Evolutionary conservation across 1,140 invertebrate species (phyloP), one percentile per base, ranked within the genome.

Genomic region (Panulirus ornatus): DNA sequence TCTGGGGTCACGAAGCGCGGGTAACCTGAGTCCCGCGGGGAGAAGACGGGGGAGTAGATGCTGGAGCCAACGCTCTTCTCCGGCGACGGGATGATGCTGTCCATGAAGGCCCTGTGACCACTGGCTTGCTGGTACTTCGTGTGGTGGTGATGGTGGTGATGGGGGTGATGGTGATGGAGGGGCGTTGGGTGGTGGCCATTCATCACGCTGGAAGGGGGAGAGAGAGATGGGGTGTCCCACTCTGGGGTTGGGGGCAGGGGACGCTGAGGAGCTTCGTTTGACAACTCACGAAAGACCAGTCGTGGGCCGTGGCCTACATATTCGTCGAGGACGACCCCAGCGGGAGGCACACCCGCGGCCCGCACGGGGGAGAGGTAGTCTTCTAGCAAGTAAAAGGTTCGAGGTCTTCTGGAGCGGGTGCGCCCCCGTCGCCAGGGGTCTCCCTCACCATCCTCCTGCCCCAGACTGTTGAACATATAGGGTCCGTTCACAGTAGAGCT

Each of bases 221-320:
- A 92, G 11, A 92, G 91, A 22, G 91, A 92, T 22, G 91, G 91
- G 2, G 88, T 91, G 85, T 84, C 91, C 91, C 91, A 92, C 30
- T 92, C 91, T 44, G 91, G 91, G 9, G 91, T 92, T 11, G 91
- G 91, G 14, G 91, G 91, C 71, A 91, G 63, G 36, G 91, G 91
- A 9, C 91, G 40, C 30, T 86, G 88, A 2, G 85, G 88, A 30
- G 84, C 54, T 1, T 91, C 90, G 47, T 87, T 76, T 27, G 88
- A 71, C 34, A 36, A 30, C 36, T 89, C 88, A 11, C 79, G 44
- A 40, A 92, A 92, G 16, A 92, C 88, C 5, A 92, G 82, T 22
- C 91, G 86, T 19, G 91, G 91, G 5, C 84, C 70, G 22, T 75
- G 84, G 30, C 88, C 82, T 27, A 92, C 83, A 63, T 91, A 92